Conservation (phyloP, 2,888 invertebrate genomes). For the Atrina japonica region DNA sequence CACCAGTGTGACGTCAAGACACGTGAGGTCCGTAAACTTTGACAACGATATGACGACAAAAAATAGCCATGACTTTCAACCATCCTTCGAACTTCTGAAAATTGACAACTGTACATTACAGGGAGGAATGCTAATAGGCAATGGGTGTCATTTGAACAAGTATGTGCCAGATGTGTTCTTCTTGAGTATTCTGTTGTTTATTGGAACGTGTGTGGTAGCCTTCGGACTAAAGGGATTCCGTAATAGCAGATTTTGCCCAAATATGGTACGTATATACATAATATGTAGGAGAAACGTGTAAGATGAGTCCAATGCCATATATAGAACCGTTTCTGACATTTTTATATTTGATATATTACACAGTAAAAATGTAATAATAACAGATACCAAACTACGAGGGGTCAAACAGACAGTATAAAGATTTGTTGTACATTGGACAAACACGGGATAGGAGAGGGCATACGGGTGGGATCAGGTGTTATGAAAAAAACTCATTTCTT, state of each 20-base stretch:
- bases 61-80: background rate
- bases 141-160: conserved; percentile 56
- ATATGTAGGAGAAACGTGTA: too few relatives aligned
- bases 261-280: conserved; percentile 89
- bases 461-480: too few relatives aligned
- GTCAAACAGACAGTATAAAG: too few relatives aligned
- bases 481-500: too few relatives aligned
- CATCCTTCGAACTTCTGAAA: background rate
- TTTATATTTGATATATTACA: too few relatives aligned
- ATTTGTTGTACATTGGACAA: too few relatives aligned
- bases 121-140: conserved; percentile 82
- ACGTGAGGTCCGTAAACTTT: conserved; percentile 8
- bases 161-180: conserved; percentile 88
- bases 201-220: conserved; percentile 95
- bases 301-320: too few relatives aligned
- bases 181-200: conserved; percentile 95
- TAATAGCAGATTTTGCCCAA: conserved; percentile 95
- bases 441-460: too few relatives aligned
- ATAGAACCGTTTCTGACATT: too few relatives aligned
- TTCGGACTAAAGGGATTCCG: conserved; percentile 95
- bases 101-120: conserved; percentile 45
- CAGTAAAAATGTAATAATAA: too few relatives aligned
- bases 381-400: too few relatives aligned
- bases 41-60: background rate
- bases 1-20: conserved; percentile 2